Base-by-base conservation (phyloP, 1,140 invertebrate species). In the Kradibia gibbosae region DNA sequence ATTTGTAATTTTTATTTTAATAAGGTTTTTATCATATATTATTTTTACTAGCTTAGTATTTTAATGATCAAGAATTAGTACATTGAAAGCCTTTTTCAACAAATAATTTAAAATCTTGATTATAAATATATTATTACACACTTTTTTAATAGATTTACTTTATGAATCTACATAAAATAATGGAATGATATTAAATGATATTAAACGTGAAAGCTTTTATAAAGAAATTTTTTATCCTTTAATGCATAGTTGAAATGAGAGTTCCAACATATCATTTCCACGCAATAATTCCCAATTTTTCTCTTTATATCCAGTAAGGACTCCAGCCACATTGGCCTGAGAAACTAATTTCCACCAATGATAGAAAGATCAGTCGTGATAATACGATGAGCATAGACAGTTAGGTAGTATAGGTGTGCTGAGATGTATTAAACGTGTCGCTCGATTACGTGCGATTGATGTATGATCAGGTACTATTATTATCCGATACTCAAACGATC, bases 361-460 rank as follows among this genome's bases (percentile, higher is more conserved):
- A 71, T 15, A 25, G 10, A 22, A 0, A 42, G 22, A 45, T 71
- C 31, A 20, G 42, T 3, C 39, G 0, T 45, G 67, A 45, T 11
- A 71, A 71, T 25, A 65, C 31, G 60, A 65, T 20, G 60, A 8
- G 36, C 10, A 11, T 28, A 7, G 36, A 71, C 1, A 42, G 22
- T 20, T 11, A 71, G 28, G 5, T 42, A 28, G 20, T 11, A 10
- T n/a, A 67, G 5, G 5, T 10, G 5, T 71, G 1, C 34, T 36
- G 17, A 3, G 28, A 42, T 71, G 25, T 31, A 45, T 42, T 71
- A 5, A 10, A 25, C 36, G 4, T 28, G 22, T 71, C 42, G 11
- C 34, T 67, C 45, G 67, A 22, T 13, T 70, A 72, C 70, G 10
- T 31, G 70, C n/a, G 25, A 72, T 72, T 48, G 39, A 72, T 48